Evolutionary conservation across 2,113 vertebrate species (phyloP), one percentile per base, ranked within the genome.

Genomic region (Dromaius novaehollandiae): DNA sequence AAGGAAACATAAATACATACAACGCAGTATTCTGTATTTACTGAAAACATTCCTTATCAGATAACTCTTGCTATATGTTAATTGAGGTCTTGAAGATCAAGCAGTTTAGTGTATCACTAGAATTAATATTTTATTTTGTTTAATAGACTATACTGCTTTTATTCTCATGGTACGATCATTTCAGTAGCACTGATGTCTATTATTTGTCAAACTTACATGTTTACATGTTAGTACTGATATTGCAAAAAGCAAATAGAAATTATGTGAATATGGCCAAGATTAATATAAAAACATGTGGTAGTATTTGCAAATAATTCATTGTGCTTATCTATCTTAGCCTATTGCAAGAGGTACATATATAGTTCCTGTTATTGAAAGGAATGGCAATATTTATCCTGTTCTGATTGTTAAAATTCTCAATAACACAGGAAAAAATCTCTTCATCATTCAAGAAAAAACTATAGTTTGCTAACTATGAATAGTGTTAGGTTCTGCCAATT

Each of bases 81-180:
- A 58, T 24, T 46, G 26, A 78, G 3, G 7, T 84, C 12, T 66
- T 89, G 22, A 71, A 91, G 30, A 4, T 86, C 60, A 73, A 36
- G 20, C 11, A 56, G 7, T 63, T 66, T 36, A 58, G 7, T 50
- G 25, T 48, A 3, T 46, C 15, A 25, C 16, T 51, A 66, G 81
- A 86, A 89, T 12, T 58, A 6, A 8, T 69, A 10, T 4, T 56
- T 56, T 69, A 9, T 46, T 91, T 82, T 85, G 8, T 46, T 66
- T 74, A 65, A 42, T 14, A 65, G 44, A 32, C 4, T 32, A 25
- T 19, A 44, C 24, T 18, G 11, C 4, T 68, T 82, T 79, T 82
- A 13, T 17, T 82, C 20, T 68, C 1, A 0, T 44, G 75, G 5
- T 34, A 26, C 5, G 10, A 24, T 58, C 2, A 1, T 17, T 38